Evolutionary conservation across 2,888 invertebrate species (phyloP), one percentile per base, ranked within the genome.

Genomic region (Dynastes maya): DNA sequence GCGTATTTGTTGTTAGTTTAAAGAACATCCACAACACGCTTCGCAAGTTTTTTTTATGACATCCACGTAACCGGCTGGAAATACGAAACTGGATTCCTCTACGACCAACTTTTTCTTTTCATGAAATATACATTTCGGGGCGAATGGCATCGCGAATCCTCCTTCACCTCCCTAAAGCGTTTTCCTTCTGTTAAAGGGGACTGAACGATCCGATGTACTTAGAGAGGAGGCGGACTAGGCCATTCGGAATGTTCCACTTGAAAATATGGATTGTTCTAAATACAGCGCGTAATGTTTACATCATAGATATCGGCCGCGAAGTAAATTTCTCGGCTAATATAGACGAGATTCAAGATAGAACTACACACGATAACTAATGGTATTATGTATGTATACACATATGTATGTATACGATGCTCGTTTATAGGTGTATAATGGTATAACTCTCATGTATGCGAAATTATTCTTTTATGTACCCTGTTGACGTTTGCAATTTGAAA

Each of bases 211-310:
- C 22, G 55, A 55, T 32, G 32, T n/a, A 58, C 67, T 72, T 40
- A 9, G 11, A 11, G 45, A 40, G 40, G 40, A 61, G 61, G 40
- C 40, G 72, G 13, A 58, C 37, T 40, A 9, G 68, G 16, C n/a
- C 22, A 13, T 67, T 58, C 37, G 22, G 58, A 37, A 11, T 76
- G 80, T 78, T 82, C 82, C 37, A 63, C 82, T 82, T 82, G 82
- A 82, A 82, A 79, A 79, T 82, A 82, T 82, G 79, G 82, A 82
- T 82, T 81, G 72, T 72, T 72, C 72, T 72, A 72, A 72, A 72
- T 72, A 61, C 32, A 22, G 58, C 58, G 22, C 72, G 72, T 58
- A 72, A 58, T 72, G 72, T 72, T 72, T 72, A 72, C 72, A 45
- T 70, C 68, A 51, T 51, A 51, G 27, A 70, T 29, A 70, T 58